Evolutionary conservation across 1,140 invertebrate species (phyloP).

Genomic region (Battus philenor): DNA sequence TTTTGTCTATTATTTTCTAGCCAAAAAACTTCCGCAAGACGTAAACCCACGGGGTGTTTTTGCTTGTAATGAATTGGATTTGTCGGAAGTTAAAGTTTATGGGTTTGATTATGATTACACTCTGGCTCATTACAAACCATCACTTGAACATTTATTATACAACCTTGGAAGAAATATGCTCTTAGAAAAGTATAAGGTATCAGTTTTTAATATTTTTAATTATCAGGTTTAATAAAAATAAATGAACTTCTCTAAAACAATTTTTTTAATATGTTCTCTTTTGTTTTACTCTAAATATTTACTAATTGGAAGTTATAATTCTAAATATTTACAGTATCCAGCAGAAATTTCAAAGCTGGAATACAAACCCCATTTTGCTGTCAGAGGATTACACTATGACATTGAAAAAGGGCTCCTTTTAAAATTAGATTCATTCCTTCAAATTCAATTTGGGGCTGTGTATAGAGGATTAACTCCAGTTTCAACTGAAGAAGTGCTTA

Average conservation of each 20-base stretch:
- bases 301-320: conserved; percentile 7
- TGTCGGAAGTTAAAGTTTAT: conserved; percentile 95
- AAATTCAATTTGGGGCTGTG: conserved; percentile 97
- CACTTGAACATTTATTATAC: conserved; percentile 94
- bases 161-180: conserved; percentile 92
- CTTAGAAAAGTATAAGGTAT: conserved; percentile 91
- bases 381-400: conserved; percentile 96
- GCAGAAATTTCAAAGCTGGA: conserved; percentile 87
- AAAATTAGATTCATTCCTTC: conserved; percentile 97
- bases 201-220: background rate
- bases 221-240: no score
- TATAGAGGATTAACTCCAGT: conserved; percentile 91
- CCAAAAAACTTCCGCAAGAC: conserved; percentile 91
- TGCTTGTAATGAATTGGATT: conserved; percentile 97
- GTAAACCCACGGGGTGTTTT: conserved; percentile 92
- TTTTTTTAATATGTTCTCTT: no score
- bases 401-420: conserved; percentile 96
- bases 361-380: conserved; percentile 93
- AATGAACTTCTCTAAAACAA: no score
- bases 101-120: conserved; percentile 99
- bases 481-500: conserved; percentile 89
- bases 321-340: conserved; percentile 87
- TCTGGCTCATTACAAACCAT: conserved; percentile 94
- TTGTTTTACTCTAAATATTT: no score
- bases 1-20: conserved; percentile 70